A percentile compares a stretch with the other conserved stretches of the same genome.
Evolutionary conservation across 2,888 invertebrate genomes (phyloP).

Genomic region (Nomada ferruginata): DNA sequence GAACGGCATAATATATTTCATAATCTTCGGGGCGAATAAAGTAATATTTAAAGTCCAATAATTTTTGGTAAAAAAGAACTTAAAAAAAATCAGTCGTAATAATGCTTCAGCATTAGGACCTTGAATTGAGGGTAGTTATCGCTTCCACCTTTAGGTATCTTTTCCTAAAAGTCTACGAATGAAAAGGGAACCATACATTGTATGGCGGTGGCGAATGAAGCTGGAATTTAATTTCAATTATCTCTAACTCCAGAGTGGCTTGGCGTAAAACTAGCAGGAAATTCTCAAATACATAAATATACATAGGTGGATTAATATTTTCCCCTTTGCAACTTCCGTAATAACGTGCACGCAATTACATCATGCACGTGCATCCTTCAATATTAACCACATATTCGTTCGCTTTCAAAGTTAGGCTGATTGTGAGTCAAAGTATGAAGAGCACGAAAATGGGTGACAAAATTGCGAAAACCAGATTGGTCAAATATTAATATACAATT

Average conservation of each 20-base stretch:
- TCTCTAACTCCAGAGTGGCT: background rate
- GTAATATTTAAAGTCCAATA: no score
- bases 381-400: conserved; percentile 19
- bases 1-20: background rate
- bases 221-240: background rate
- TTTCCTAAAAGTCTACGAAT: background rate
- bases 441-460: background rate
- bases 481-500: background rate
- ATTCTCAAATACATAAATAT: conserved; percentile 3
- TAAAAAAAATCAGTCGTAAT: no score
- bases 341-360: conserved; percentile 9
- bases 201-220: background rate
- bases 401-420: background rate
- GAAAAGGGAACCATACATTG: background rate
- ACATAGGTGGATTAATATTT: conserved; percentile 34
- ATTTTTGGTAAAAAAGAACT: no score
- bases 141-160: no score
- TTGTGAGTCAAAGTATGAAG: conserved; percentile 23
- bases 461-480: background rate
- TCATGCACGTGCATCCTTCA: background rate
- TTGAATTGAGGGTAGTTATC: no score
- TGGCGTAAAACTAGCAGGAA: background rate
- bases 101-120: no score
- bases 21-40: background rate
- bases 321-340: conserved; percentile 22